Percentiles rank a stretch among this genome's conserved stretches.
Conservation (phyloP, 2,113 vertebrate genomes). For the Chaenocephalus aceratus region DNA sequence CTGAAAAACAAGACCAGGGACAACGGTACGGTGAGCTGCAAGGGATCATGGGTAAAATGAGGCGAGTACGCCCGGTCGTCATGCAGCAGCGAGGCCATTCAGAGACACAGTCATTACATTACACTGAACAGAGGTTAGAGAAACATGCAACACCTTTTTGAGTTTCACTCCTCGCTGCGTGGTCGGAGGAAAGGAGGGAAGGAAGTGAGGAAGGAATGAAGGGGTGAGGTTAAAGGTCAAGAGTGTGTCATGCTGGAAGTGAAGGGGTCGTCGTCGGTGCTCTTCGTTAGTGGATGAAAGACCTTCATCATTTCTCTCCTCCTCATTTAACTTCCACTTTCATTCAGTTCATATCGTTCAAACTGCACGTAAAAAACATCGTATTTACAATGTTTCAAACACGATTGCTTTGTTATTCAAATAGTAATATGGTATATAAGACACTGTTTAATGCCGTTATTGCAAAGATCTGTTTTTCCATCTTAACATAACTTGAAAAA, state of each 20-base stretch:
- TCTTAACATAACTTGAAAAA: too few species aligned
- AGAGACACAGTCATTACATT: conserved; percentile 64
- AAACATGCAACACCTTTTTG: conserved; percentile 94
- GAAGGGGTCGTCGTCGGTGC: conserved; percentile 20
- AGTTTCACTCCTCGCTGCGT: conserved; percentile 94
- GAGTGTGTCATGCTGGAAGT: conserved; percentile 52
- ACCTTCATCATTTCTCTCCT: not conserved
- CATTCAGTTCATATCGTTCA: conserved; percentile 9
- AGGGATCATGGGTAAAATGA: conserved; percentile 41
- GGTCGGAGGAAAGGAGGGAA: conserved; percentile 68
- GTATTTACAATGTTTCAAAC: not conserved
- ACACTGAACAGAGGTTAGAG: conserved; percentile 71
- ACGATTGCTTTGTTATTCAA: not conserved
- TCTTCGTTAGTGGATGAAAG: conserved; percentile 1
- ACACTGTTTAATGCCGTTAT: too few species aligned
- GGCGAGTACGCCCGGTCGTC: conserved; percentile 51
- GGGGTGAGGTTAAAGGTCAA: conserved; percentile 63
- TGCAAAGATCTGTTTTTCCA: too few species aligned
- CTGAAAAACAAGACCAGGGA: not conserved
- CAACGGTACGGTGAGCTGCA: not conserved
- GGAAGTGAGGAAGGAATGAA: conserved; percentile 45
- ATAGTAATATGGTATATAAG: not conserved
- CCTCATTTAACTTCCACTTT: not conserved
- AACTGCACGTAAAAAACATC: not conserved
- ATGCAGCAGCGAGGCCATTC: conserved; percentile 73